These are phyloP conservation scores for Sicus ferrugineus DNA, from an alignment of 2,888 invertebrate species.

Conservation along the genomic window DNA sequence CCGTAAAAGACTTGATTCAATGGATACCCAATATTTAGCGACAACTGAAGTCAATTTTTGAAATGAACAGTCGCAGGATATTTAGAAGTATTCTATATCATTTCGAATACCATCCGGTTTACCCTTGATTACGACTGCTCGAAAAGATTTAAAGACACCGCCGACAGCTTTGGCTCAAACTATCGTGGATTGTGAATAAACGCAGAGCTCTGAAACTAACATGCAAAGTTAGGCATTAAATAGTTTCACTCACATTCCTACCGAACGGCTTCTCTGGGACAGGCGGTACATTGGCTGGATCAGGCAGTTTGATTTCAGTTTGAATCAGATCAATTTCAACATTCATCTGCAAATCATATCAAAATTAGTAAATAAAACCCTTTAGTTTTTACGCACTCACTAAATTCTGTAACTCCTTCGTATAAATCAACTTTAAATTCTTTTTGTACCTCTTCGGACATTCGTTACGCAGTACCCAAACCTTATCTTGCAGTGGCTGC, in stretches of 20 bases:
- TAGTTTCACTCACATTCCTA: not conserved
- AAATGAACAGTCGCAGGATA: not conserved
- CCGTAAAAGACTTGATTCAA: no score
- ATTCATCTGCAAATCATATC: conserved; percentile 32
- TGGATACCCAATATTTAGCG: no score
- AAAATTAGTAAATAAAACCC: not conserved
- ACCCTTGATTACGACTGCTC: no score
- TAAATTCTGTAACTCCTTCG: not conserved
- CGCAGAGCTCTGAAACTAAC: no score
- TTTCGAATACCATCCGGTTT: not conserved
- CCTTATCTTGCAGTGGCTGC: conserved; percentile 41
- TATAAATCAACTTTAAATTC: conserved; percentile 33
- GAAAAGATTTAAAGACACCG: no score
- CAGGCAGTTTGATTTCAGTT: conserved; percentile 37
- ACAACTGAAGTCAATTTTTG: no score
- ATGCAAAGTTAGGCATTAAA: no score
- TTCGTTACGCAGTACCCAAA: conserved; percentile 40
- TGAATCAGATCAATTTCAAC: conserved; percentile 38
- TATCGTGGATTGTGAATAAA: no score
- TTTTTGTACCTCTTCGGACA: conserved; percentile 40
- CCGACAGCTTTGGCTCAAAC: no score
- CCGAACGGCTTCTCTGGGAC: not conserved
- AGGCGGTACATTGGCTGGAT: not conserved
- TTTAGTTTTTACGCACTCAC: not conserved
- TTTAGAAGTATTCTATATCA: not conserved